Evolutionary conservation across 2,113 vertebrate genomes (phyloP), one percentile per base, ranked within the genome.

Genomic region (Nesoenas mayeri): DNA sequence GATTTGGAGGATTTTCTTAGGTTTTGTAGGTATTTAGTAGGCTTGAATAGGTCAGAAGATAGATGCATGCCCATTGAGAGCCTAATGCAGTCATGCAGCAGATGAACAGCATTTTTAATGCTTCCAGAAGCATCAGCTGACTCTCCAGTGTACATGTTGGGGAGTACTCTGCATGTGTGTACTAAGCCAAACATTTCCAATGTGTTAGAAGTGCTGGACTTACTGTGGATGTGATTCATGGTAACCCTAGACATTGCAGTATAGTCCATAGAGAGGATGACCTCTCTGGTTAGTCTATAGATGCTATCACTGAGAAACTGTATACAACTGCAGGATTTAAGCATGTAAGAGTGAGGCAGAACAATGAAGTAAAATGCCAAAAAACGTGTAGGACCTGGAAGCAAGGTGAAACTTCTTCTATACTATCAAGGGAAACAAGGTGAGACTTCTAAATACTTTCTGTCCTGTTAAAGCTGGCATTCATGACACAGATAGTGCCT

Each of bases 91-190:
- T 15, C 44, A 51, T 5, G 20, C 15, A 79, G 54, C n/a, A 57
- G 11, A 29, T 1, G 1, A 75, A 31, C 2, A 50, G 26, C 2
- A 0, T 53, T 71, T 89, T n/a, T 48, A 29, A 32, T 20, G 22
- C 19, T 79, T 64, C 67, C 78, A 75, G 32, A 84, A 81, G 29
- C 18, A 16, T 36, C 73, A 79, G 20, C 9, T 48, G 53, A 56
- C 8, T 79, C 38, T 64, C 15, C 51, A 78, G 0, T 5, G 10
- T 9, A 64, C 4, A 5, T 1, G 0, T 22, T 50, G n/a, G 34
- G 42, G 58, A 72, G 88, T 25, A 53, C 28, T 62, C 47, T 89
- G 22, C 48, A 10, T n/a, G 17, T 38, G 13, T 48, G 6, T 28
- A 64, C 14, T 9, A 53, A 80, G 13, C 12, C 58, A 24, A 93